Base-by-base conservation (phyloP, 2,888 invertebrate species). In the Griposia aprilina region DNA sequence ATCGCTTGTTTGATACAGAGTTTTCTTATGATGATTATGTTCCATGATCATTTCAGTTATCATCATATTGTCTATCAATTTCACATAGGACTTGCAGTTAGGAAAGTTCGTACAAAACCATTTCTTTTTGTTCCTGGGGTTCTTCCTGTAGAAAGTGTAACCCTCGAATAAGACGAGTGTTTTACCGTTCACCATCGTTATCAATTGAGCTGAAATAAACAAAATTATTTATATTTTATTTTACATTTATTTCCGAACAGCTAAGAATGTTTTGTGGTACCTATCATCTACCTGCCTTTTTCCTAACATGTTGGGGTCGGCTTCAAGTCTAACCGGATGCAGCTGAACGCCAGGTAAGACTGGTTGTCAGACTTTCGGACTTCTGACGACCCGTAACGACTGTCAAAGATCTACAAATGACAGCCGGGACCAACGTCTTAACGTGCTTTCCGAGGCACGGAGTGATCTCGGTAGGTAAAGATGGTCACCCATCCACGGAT, bases 61-160 rank as follows among this genome's bases (percentile, higher is more conserved):
- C 11, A 50, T 15, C 62, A 75, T 59, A 3, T 66, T n/a, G 7
- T 63, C 63, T 20, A 77, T 60, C 4, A 74, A 20, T n/a, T 78
- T 55, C 0, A 82, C 6, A 55, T 74, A 83, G 3, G 81, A 77
- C n/a, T 71, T 87, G 55, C 87, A 87, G 7, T 2, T 55, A 10
- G 87, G 83, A 30, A 75, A 87, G 20, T 73, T 73, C 1, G 80
- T 81, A 57, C 86, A 84, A n/a, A 52, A 55, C 83, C 86, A 89
- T 48, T 85, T 85, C 17, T 69, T 77, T 55, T 78, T 71, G 10
- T 50, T 72, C 0, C 26, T 80, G 36, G 78, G 73, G 13, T 80
- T 85, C 41, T 55, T 67, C n/a, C 59, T 71, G 30, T 81, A 79
- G 57, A 81, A 89, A 1, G 84, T 81, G 36, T 84, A 87, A 11